Evolutionary conservation across 2,113 vertebrate species (phyloP), one percentile per base, ranked within the genome.

Genomic region (Carlito syrichta): DNA sequence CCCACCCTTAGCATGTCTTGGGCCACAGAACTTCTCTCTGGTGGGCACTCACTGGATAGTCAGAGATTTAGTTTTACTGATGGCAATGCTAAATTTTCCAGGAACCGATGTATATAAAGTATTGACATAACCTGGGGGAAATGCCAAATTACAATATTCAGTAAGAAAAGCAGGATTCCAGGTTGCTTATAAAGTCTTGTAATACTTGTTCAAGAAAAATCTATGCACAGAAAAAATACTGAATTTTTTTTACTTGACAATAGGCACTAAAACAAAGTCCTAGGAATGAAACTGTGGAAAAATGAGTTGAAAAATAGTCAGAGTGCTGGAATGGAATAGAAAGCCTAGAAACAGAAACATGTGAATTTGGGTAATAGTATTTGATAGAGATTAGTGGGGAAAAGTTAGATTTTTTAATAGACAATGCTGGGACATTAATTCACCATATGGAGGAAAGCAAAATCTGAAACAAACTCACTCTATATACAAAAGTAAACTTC

Each of bases 31-130:
- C 4, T 58, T 52, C 43, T 85, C 3, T 27, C 5, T 17, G 8
- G 5, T 86, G 30, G 8, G 25, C 11, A 68, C n/a, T 74, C 48
- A 20, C 4, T 71, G 25, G 60, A 50, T 54, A 73, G 50, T 73
- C 52, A 92, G 50, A 93, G 38, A 68, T 73, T 91, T 87, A 40
- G 11, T 93, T 86, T 89, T 85, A 81, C 62, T 90, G n/a, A 60
- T 71, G 77, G 9, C 12, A 6, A 71, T 79, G 12, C 35, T 50
- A 56, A 84, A 25, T 43, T 91, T 84, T 77, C 66, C 52, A 66
- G 79, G 23, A 90, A 73, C 7, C 38, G 16, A 76, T 86, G 14
- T 38, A 78, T 82, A 66, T 40, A 22, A 60, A 73, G 43, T 76
- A 20, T 60, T 91, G 22, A 17, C 9, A 74, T 88, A 45, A 79